phyloP scores from a whole-genome alignment of 2,888 invertebrate genomes.

The Tuta absoluta region DNA sequence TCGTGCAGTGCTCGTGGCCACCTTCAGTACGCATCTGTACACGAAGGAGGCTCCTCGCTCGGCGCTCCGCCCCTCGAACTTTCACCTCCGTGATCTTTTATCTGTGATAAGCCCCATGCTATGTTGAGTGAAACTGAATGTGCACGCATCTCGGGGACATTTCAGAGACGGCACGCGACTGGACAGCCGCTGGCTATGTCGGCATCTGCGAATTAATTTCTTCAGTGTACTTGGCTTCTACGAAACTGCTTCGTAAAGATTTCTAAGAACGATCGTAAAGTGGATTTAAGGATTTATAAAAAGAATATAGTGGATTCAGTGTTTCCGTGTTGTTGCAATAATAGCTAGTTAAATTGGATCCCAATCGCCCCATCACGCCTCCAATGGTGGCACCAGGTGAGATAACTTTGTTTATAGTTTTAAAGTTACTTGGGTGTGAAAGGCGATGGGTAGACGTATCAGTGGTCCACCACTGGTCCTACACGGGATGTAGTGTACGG shows the following conservation, averaged over 20 bases:
- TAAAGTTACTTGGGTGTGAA: neutral
- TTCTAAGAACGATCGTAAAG: constrained; percentile 77
- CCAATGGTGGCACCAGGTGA: constrained; percentile 81
- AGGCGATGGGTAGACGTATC: neutral
- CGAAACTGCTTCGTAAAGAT: constrained; percentile 79
- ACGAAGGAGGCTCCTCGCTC: constrained; percentile 57
- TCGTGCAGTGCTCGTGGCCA: constrained; percentile 36
- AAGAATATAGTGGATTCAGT: constrained; percentile 69
- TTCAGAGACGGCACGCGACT: constrained; percentile 65
- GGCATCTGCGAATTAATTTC: constrained; percentile 79
- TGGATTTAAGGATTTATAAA: constrained; percentile 77
- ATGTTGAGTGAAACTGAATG: constrained; percentile 76
- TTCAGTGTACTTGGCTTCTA: constrained; percentile 71
- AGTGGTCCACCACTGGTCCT: too few species aligned
- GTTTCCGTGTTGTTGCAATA: constrained; percentile 71
- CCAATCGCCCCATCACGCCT: constrained; percentile 72
- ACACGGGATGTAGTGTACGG: too few species aligned
- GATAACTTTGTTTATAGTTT: constrained; percentile 35
- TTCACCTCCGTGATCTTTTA: constrained; percentile 77
- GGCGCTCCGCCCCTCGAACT: constrained; percentile 63
- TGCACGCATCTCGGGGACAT: constrained; percentile 72
- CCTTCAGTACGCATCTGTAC: constrained; percentile 63
- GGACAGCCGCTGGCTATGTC: constrained; percentile 58
- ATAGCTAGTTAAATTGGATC: constrained; percentile 79
- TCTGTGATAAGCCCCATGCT: constrained; percentile 69